Evolutionary conservation across 2,113 vertebrate genomes (phyloP), one percentile per base, ranked within the genome.

Genomic region (Calyptomena viridis): DNA sequence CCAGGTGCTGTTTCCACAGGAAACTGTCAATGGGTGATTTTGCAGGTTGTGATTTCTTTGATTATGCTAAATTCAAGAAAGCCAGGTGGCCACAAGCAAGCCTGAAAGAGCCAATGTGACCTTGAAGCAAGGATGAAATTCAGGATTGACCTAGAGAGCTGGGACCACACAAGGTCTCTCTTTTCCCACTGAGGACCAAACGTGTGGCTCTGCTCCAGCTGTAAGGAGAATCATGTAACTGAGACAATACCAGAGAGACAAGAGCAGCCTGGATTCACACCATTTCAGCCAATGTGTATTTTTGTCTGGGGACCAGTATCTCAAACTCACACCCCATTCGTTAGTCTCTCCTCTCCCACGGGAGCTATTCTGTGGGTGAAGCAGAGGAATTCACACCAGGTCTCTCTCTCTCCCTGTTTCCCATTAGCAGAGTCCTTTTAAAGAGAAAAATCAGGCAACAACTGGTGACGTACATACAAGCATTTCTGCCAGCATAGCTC

Each of bases 281-380:
- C 50, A 30, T 15, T 81, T 80, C 77, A 90, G 86, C 40, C 3
- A 1, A 28, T 4, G 46, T 1, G 9, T 31, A 37, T 22, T 82
- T 86, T 28, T 56, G 64, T 49, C 93, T 75, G 67, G 67, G 83
- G 94, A 88, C 30, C 77, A 87, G 42, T 78, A 80, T 39, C 92
- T 90, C 91, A 64, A 63, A 62, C 89, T 92, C 83, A 93, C 79
- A 75, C 58, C 25, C 75, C 77, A 77, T 94, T 95, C 94, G 39
- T 89, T 14, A 79, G 66, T 74, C 74, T 71, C 66, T 95, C 44
- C 47, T 75, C 73, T 90, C 94, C 60, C 75, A 49, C 1, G 0
- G 75, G 77, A 86, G 39, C 79, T 84, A 5, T 93, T 88, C 69
- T 62, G 66, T 28, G 78, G 82, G 78, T 47, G 92, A 94, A 90